These are phyloP conservation scores for Sternotherus odoratus DNA, from an alignment of 2,797 vertebrate genomes.

Conservation along the genomic window DNA sequence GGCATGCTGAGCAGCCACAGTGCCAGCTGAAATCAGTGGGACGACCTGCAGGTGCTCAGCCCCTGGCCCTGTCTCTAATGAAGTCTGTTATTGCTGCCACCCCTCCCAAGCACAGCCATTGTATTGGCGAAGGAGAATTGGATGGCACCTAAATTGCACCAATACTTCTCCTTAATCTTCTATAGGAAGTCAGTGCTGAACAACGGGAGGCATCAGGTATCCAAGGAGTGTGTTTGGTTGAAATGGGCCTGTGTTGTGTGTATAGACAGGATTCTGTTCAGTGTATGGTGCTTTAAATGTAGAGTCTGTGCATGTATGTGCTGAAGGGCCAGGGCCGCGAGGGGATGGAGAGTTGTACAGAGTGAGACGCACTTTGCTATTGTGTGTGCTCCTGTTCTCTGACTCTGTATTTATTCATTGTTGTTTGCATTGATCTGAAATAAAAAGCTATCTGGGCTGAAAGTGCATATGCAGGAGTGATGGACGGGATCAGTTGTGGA, in stretches of 20 bases:
- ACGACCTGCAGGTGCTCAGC: constrained; percentile 26
- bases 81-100: not conserved
- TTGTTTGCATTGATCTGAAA: not conserved
- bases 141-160: not conserved
- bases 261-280: too few relatives aligned
- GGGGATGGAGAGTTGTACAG: not conserved
- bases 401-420: not conserved
- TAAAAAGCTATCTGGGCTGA: not conserved
- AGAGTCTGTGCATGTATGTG: not conserved
- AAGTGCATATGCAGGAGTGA: not conserved
- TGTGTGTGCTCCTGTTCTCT: not conserved
- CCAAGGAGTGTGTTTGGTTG: not conserved
- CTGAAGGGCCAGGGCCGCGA: not conserved
- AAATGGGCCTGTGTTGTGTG: not conserved
- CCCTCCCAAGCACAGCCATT: not conserved
- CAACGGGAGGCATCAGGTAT: not conserved
- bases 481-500: not conserved
- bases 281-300: not conserved
- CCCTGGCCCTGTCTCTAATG: not conserved
- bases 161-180: not conserved
- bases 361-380: not conserved
- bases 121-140: not conserved
- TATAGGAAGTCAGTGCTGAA: not conserved
- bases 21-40: fast-evolving
- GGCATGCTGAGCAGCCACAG: not conserved